Evolutionary conservation across 2,888 invertebrate species (phyloP).

Genomic region (Morpho helenor): DNA sequence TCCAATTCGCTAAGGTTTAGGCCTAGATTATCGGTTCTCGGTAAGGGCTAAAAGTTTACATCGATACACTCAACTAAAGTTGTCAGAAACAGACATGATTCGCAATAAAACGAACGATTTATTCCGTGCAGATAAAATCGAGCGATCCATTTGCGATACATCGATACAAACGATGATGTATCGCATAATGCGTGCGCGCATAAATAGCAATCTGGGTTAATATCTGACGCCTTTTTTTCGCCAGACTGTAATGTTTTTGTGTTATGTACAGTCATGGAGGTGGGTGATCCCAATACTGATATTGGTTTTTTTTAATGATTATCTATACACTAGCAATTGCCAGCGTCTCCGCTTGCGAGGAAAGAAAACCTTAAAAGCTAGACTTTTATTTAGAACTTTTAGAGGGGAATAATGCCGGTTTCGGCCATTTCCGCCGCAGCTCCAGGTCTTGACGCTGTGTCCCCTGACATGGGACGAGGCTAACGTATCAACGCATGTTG

Average conservation of each 20-base stretch:
- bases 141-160: constrained; percentile 31
- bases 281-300: constrained; percentile 7
- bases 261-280: constrained; percentile 6
- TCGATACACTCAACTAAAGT: background rate
- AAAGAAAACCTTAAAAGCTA: too few relatives aligned
- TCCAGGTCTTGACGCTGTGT: too few relatives aligned
- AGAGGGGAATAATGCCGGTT: too few relatives aligned
- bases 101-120: constrained; percentile 24
- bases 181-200: constrained; percentile 27
- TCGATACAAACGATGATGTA: constrained; percentile 30
- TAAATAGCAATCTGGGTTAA: constrained; percentile 63
- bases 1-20: too few relatives aligned
- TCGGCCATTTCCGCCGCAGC: too few relatives aligned
- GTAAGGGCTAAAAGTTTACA: background rate
- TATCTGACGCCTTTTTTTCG: constrained; percentile 42
- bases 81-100: constrained; percentile 4
- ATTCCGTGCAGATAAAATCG: constrained; percentile 25
- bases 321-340: too few relatives aligned
- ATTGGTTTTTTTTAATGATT: background rate
- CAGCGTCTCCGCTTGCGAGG: too few relatives aligned
- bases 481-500: too few relatives aligned
- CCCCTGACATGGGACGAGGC: too few relatives aligned
- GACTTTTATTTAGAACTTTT: too few relatives aligned
- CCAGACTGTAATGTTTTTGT: constrained; percentile 26
- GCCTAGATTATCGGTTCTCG: background rate